phyloP scores from a whole-genome alignment of 37 sponge, comb jelly and placozoan species.

The Beroe ovata region DNA sequence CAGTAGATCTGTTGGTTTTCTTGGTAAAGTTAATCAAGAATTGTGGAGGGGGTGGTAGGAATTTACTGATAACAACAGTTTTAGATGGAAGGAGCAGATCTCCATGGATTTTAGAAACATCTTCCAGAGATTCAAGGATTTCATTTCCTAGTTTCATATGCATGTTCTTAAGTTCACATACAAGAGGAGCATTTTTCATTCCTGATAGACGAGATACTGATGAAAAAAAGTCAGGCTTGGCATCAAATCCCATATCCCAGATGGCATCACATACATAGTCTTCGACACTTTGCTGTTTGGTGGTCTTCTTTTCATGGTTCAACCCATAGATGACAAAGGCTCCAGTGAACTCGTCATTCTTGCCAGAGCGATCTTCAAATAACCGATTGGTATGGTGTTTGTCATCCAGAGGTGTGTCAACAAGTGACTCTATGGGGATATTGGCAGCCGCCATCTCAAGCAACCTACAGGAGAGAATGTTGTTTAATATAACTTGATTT shows the following conservation, averaged over 20 bases:
- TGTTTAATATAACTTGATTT: too few species aligned
- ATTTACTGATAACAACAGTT: slow-evolving; percentile 30
- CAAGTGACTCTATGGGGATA: slow-evolving; percentile 63
- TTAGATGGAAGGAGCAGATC: slow-evolving; percentile 17
- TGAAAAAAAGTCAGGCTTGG: slow-evolving; percentile 66
- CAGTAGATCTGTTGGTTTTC: slow-evolving; percentile 17
- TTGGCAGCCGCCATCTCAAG: slow-evolving; percentile 45
- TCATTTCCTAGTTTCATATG: slow-evolving; percentile 52
- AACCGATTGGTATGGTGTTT: slow-evolving; percentile 24
- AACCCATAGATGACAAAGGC: slow-evolving; percentile 52
- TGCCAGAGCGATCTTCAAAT: slow-evolving; percentile 56
- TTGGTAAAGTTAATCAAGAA: slow-evolving; percentile 14
- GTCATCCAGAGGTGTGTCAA: slow-evolving; percentile 29
- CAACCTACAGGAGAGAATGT: too few species aligned
- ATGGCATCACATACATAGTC: slow-evolving; percentile 63
- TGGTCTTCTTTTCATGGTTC: slow-evolving; percentile 57
- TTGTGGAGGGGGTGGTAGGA: slow-evolving; percentile 43
- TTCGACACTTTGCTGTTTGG: slow-evolving; percentile 30
- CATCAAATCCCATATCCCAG: slow-evolving; percentile 65
- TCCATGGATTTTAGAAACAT: background rate
- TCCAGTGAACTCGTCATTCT: slow-evolving; percentile 57
- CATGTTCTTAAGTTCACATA: slow-evolving; percentile 40
- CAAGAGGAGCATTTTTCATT: slow-evolving; percentile 62
- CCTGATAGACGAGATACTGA: slow-evolving; percentile 52
- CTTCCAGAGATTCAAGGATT: slow-evolving; percentile 40